Conservation (phyloP, 1,140 invertebrate genomes). For the Pomacea maculata region DNA sequence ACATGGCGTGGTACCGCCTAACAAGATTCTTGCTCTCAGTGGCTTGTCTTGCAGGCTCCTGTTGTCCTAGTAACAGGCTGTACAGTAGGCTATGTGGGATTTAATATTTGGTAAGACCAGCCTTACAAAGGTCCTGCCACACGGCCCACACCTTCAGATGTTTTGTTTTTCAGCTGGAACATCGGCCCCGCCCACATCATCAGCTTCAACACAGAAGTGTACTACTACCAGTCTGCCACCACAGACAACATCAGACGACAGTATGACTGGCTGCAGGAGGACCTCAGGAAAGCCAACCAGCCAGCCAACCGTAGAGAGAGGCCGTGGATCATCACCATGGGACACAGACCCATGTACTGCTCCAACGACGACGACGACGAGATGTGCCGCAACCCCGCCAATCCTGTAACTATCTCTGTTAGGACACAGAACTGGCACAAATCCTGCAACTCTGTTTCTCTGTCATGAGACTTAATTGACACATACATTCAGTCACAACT, state of each 20-base stretch:
- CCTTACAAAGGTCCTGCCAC: no score
- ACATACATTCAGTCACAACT: no score
- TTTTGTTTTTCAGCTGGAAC: constrained; percentile 68
- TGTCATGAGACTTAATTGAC: no score
- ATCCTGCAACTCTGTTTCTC: constrained; percentile 19
- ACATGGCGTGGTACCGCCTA: no score
- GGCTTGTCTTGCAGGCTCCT: no score
- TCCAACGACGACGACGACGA: constrained; percentile 59
- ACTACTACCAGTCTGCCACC: constrained; percentile 84
- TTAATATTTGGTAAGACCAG: no score
- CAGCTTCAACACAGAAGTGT: constrained; percentile 92
- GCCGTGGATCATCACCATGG: constrained; percentile 64
- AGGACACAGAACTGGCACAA: background rate
- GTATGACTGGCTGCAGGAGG: constrained; percentile 70
- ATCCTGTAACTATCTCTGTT: constrained; percentile 20
- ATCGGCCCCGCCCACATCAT: constrained; percentile 84
- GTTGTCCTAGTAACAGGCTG: no score
- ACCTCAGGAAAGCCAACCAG: constrained; percentile 55
- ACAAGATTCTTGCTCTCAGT: no score
- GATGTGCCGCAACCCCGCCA: constrained; percentile 35
- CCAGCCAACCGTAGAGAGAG: constrained; percentile 55
- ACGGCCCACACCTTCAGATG: no score
- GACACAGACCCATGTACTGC: constrained; percentile 65
- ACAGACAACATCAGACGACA: constrained; percentile 81
- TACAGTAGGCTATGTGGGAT: no score